phyloP scores from a whole-genome alignment of 1,140 invertebrate species.

The Sarcophaga bullata region DNA sequence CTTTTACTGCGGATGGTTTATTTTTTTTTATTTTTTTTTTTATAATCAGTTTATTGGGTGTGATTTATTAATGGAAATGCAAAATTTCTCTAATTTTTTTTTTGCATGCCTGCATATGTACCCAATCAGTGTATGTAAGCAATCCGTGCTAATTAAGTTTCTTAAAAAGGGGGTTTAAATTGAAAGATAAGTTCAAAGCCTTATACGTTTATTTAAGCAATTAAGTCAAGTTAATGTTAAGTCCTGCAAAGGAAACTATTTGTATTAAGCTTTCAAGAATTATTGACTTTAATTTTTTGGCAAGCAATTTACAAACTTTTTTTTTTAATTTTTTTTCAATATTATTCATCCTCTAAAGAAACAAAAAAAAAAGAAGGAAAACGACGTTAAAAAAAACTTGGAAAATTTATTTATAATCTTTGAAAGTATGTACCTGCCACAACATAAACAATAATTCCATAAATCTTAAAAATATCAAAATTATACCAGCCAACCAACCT shows the following conservation, averaged over 20 bases:
- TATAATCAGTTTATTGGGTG: not conserved
- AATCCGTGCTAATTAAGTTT: not conserved
- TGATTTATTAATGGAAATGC: not conserved
- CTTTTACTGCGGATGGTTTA: not conserved
- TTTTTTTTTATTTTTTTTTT: not conserved
- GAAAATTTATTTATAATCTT: not conserved
- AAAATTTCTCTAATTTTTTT: not conserved
- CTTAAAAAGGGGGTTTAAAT: not conserved
- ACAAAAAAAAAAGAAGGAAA: too few relatives aligned
- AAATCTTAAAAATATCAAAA: slow-evolving; percentile 53
- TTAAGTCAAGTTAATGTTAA: too few relatives aligned
- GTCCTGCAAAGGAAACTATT: too few relatives aligned
- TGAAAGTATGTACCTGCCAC: slow-evolving; percentile 62
- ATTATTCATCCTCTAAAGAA: too few relatives aligned
- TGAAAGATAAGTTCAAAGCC: too few relatives aligned
- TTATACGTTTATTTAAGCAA: too few relatives aligned
- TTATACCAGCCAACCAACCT: not conserved
- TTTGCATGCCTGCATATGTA: not conserved
- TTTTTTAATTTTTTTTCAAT: too few relatives aligned
- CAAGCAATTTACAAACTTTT: too few relatives aligned
- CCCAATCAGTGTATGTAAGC: too few relatives aligned
- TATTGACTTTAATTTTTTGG: too few relatives aligned
- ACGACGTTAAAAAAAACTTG: not conserved
- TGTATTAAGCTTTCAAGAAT: too few relatives aligned
- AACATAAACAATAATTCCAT: slow-evolving; percentile 64